Evolutionary conservation across 2,113 vertebrate species (phyloP).

Genomic region (Haliaeetus leucogaster): DNA sequence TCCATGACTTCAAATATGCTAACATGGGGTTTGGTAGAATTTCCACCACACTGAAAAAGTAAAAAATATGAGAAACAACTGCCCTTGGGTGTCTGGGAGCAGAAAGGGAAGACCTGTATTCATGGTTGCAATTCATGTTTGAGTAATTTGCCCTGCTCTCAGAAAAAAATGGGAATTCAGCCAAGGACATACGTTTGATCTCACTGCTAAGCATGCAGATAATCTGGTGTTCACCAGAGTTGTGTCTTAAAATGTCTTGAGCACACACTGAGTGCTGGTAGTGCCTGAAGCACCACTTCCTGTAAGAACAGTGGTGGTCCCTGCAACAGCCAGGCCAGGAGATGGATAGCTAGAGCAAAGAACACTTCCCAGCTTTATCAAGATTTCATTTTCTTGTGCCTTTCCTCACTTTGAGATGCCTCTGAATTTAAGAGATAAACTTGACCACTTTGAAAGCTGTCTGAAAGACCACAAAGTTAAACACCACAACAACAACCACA

Average conservation of each 20-base stretch:
- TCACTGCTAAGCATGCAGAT: background rate
- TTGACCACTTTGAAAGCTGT: background rate
- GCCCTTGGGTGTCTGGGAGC: background rate
- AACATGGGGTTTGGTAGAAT: background rate
- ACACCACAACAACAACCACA: background rate
- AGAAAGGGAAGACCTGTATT: background rate
- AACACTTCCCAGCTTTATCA: background rate
- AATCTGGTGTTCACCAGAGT: background rate
- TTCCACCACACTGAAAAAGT: background rate
- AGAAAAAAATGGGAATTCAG: background rate
- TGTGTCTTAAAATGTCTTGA: background rate
- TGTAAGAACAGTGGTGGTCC: background rate
- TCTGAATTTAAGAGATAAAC: background rate
- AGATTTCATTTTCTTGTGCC: background rate
- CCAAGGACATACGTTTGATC: background rate
- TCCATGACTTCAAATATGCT: background rate
- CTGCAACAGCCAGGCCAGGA: background rate
- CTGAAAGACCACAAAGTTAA: background rate
- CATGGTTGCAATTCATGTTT: background rate
- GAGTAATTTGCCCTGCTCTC: background rate
- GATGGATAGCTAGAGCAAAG: background rate
- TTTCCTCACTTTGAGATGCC: background rate
- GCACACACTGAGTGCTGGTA: fast-evolving
- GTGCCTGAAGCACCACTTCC: background rate
- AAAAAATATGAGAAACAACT: background rate